Evolutionary conservation across 2,113 vertebrate genomes (phyloP).

Genomic region (Sapajus apella): DNA sequence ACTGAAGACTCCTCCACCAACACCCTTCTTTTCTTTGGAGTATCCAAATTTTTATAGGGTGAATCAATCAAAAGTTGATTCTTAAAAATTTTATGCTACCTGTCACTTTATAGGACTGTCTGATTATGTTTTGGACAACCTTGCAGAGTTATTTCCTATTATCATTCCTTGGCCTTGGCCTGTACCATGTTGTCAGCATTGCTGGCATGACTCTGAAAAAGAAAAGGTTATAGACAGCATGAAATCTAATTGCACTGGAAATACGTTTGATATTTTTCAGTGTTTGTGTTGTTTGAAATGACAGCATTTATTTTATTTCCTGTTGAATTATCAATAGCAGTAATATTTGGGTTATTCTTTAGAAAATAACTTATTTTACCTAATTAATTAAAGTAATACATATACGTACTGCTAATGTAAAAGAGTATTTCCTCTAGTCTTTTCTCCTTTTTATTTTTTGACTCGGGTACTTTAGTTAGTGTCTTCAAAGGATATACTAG

Average conservation of each 20-base stretch:
- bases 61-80: background rate
- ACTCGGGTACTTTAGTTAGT: background rate
- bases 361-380: constrained; percentile 19
- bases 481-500: background rate
- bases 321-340: constrained; percentile 20
- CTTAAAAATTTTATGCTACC: background rate
- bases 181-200: background rate
- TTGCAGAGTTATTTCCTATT: background rate
- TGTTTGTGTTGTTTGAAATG: constrained; percentile 32
- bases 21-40: background rate
- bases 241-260: background rate
- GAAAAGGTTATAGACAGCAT: background rate
- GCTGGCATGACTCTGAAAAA: constrained; percentile 21
- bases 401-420: background rate
- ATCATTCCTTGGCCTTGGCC: background rate
- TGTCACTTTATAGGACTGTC: background rate
- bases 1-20: background rate
- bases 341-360: constrained; percentile 21
- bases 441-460: constrained; percentile 23
- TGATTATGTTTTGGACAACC: background rate
- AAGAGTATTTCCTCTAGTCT: background rate
- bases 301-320: constrained; percentile 29
- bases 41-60: background rate
- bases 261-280: background rate
- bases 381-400: constrained; percentile 10